Evolutionary conservation across 2,888 invertebrate species (phyloP), one percentile per base, ranked within the genome.

Genomic region (Coelopa pilipes): DNA sequence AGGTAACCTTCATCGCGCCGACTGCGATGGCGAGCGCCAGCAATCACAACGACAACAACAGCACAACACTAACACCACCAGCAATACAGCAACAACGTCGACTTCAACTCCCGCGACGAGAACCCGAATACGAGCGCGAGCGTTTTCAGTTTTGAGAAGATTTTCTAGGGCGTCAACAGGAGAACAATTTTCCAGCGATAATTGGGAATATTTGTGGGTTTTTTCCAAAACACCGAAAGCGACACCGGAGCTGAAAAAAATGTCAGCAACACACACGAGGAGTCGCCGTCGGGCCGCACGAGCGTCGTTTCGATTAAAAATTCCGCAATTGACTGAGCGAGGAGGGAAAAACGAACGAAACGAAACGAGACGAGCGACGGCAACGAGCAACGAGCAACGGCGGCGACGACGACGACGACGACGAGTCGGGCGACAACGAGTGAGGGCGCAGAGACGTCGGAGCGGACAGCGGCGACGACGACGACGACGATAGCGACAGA

Each of bases 281-380:
- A 62, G 34, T 62, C 34, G 24, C 34, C n/a, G 15, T 5, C 34
- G 62, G 1, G n/a, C 4, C 15, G n/a, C 62, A 10, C 62, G 45
- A 34, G 60, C 72, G 67, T 60, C 72, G 63, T 66, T 49, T 67
- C 67, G 24, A 46, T 13, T 50, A 67, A 72, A 66, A 72, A 67
- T 71, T 71, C 71, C 71, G 49, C 71, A 71, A 17, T 55, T 34
- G 49, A 71, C 71, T 71, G 55, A 71, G 55, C 34, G 12, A 53
- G 10, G 65, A 45, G 55, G 46, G 71, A 65, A 66, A 70, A 69
- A 69, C n/a, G n/a, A n/a, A n/a, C n/a, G n/a, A n/a, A n/a, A n/a
- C n/a, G n/a, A n/a, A n/a, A n/a, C n/a, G n/a, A n/a, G 7, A 62
- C 63, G 53, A 49, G 45, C 70, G 62, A 71, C 49, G 21, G 59